Evolutionary conservation across 2,113 vertebrate genomes (phyloP), one percentile per base, ranked within the genome.

Genomic region (Vanacampus margaritifer): DNA sequence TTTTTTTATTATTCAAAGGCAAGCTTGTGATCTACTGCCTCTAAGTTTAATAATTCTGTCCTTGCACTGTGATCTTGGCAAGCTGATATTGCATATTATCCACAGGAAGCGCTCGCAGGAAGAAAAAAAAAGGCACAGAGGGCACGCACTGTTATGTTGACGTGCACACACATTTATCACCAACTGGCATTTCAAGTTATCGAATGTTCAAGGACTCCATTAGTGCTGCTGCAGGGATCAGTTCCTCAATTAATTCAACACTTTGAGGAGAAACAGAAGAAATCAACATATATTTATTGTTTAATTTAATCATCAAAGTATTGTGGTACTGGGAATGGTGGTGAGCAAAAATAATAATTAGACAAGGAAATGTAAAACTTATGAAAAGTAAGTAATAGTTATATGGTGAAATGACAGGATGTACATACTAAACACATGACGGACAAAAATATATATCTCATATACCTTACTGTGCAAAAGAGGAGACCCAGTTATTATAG

Each of bases 151-250:
- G 50, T 54, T 41, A 23, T 39, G 37, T 28, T 39, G 59, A 23
- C 58, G 78, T 60, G 67, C 67, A 70, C 58, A 69, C 37, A 73
- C 60, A 81, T 78, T 69, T 69, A 81, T 86, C 79, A 79, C 67
- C 72, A 26, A 72, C 67, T 82, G 79, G 45, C 72, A 68, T 75
- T 86, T 80, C 46, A 65, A 65, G 61, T 67, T 71, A 69, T 71
- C 54, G 64, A 41, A 54, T 59, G 80, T 67, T 84, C 76, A 67
- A 79, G 67, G 67, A 84, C 87, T 87, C 75, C 79, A 87, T 88
- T 87, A 83, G 79, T 37, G 64, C 64, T 71, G 69, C 75, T 2
- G 45, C 69, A 60, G 69, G 64, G 74, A 79, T 63, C 70, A 73
- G 82, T 79, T 80, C 71, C 79, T 76, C 79, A 35, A 19, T 3